Evolutionary conservation across 2,888 invertebrate species (phyloP).

Genomic region (Silvanus unidentatus): DNA sequence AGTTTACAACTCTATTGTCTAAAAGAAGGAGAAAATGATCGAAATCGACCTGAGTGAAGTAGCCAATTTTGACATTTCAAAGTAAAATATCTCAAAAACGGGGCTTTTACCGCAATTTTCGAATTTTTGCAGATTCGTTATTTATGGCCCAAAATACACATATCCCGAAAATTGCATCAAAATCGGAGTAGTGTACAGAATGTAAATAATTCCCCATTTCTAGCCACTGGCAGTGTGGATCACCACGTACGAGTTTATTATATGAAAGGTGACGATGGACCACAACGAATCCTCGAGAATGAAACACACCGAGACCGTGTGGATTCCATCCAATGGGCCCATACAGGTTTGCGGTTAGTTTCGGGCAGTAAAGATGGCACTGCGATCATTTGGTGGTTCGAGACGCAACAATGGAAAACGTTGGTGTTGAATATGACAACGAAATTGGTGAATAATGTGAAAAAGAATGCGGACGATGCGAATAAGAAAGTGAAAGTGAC

Average conservation of each 20-base stretch:
- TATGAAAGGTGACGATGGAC: slow-evolving; percentile 69
- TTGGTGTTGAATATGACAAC: slow-evolving; percentile 66
- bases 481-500: slow-evolving; percentile 70
- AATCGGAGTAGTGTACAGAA: no score
- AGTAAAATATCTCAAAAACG: no score
- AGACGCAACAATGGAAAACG: slow-evolving; percentile 84
- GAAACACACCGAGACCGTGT: slow-evolving; percentile 87
- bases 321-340: slow-evolving; percentile 94
- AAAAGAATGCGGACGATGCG: slow-evolving; percentile 36
- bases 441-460: slow-evolving; percentile 47
- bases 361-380: slow-evolving; percentile 95
- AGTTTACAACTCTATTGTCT: no score
- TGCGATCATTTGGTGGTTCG: slow-evolving; percentile 88
- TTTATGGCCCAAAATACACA: no score
- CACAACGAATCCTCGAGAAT: slow-evolving; percentile 68
- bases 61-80: no score
- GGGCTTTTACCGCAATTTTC: no score
- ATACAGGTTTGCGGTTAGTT: slow-evolving; percentile 78
- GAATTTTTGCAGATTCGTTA: no score
- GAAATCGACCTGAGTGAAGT: no score
- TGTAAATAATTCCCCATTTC: no score
- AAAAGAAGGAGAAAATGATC: no score
- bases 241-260: slow-evolving; percentile 90
- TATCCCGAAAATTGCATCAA: no score
- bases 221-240: slow-evolving; percentile 93